Evolutionary conservation across 30 jellyfish, hydroid and myxozoan genomes (phyloP).

Genomic region (Calvadosia cruxmelitensis): DNA sequence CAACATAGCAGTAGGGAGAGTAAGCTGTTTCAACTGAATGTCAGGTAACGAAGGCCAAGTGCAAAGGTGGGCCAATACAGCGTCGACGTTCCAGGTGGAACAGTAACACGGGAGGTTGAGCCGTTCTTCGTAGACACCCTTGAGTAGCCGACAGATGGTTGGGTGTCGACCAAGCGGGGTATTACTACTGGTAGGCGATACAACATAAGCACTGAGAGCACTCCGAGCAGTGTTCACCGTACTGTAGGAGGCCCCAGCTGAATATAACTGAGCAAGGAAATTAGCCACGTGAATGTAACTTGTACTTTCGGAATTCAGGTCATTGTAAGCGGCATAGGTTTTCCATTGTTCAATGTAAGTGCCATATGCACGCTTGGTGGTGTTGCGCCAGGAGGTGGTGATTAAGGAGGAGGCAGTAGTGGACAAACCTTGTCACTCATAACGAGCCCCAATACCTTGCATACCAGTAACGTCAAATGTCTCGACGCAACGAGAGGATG

Average conservation of each 20-base stretch:
- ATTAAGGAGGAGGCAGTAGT: constrained; percentile 6
- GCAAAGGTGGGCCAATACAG: constrained; percentile 17
- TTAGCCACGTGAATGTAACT: neutral
- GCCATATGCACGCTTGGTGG: constrained; percentile 8
- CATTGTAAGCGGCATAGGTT: neutral
- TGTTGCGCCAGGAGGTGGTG: constrained; percentile 11
- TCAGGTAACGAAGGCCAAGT: constrained; percentile 10
- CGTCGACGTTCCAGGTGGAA: constrained; percentile 36
- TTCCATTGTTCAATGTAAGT: constrained; percentile 10
- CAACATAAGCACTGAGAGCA: neutral
- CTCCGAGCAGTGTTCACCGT: too few relatives aligned
- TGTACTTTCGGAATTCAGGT: neutral
- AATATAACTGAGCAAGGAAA: neutral
- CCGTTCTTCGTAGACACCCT: neutral
- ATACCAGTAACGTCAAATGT: constrained; percentile 13
- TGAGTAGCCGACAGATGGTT: neutral
- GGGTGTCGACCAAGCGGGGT: neutral
- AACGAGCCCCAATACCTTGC: constrained; percentile 18
- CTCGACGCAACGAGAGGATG: neutral
- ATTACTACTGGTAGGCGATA: neutral
- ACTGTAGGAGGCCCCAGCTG: neutral
- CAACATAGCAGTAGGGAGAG: constrained; percentile 17
- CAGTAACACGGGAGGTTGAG: neutral
- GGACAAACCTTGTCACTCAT: constrained; percentile 6
- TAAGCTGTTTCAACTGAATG: constrained; percentile 20